Base-by-base conservation (phyloP, 2,888 invertebrate species). In the Nemurella pictetii region DNA sequence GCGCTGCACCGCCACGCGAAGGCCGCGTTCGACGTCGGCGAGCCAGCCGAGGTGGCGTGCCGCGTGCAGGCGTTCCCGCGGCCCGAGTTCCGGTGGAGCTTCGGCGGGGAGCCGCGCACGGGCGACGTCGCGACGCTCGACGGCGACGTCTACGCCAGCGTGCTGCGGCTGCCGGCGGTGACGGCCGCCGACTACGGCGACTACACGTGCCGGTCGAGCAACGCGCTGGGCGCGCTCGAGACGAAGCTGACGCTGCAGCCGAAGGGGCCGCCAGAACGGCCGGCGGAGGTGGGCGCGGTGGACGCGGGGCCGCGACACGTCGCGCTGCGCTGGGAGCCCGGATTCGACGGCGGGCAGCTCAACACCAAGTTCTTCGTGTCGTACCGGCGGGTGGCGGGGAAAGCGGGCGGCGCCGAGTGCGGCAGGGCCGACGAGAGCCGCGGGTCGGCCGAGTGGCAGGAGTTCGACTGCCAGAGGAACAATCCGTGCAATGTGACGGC, bases 51-150 rank as follows among this genome's bases (percentile, higher is more conserved):
- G 90, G 95, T 98, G 29, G 93, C 95, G 0, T 98, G 98, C 90
- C 94, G 95, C 89, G 97, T 98, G 20, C 96, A 97, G 89, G 97
- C 98, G 0, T 98, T 96, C 90, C 98, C 98, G 0, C 95, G 96
- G 88, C 97, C 98, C 0, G 96, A 96, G 89, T 97, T 98, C 90
- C 96, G 97, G 88, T 98, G 98, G 98, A 96, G 94, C 88, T 96
- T 94, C 88, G 95, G 95, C 55, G 94, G 94, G 5, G 95, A 95
- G 89, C 92, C 93, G 0, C 94, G 95, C 0, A 94, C 96, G 0
- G 90, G 96, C 75, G 94, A 95, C 87, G 94, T 95, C 89, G 95
- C 95, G 0, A 95, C 95, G 0, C 95, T 96, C 80, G 95, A 95
- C 87, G 96, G 96, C 90, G 97, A 98, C 89, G 94, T 96, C 0